These are phyloP conservation scores for Gobionotothen gibberifrons DNA, from an alignment of 2,797 vertebrate species.

Conservation along the genomic window DNA sequence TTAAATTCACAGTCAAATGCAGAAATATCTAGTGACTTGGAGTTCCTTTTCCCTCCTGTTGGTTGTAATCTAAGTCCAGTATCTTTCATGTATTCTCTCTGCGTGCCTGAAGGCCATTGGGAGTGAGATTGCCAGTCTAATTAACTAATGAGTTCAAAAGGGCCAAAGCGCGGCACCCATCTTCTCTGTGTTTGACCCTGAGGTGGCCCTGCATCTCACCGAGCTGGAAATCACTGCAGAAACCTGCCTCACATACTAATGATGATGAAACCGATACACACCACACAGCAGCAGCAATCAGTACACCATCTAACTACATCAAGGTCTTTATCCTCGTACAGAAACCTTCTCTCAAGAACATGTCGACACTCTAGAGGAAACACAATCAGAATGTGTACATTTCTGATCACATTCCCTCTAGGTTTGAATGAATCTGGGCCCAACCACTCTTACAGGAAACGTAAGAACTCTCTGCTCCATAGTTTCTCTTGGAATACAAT, in stretches of 20 bases:
- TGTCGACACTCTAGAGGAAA: conserved; percentile 13
- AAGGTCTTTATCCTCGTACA: conserved; percentile 31
- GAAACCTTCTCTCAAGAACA: neutral
- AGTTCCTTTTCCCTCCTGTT: conserved; percentile 14
- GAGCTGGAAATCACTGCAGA: conserved; percentile 63
- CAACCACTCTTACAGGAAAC: neutral
- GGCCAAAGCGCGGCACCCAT: conserved; percentile 43
- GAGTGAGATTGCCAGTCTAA: conserved; percentile 59
- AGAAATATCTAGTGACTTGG: no score
- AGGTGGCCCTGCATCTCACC: conserved; percentile 60
- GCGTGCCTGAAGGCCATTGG: conserved; percentile 28
- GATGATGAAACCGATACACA: conserved; percentile 13
- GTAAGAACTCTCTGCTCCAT: no score
- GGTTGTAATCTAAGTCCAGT: neutral
- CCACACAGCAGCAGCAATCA: conserved; percentile 33
- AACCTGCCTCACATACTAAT: conserved; percentile 61
- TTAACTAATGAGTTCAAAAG: conserved; percentile 77
- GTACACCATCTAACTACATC: conserved; percentile 27
- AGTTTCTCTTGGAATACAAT: no score
- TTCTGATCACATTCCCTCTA: conserved; percentile 18
- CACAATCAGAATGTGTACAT: neutral
- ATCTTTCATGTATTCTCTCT: conserved; percentile 33
- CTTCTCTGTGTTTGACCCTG: conserved; percentile 64
- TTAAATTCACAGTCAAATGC: neutral
- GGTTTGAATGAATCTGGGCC: conserved; percentile 15